A percentile compares a stretch with the other conserved stretches of the same genome.
Evolutionary conservation across 2,797 vertebrate species (phyloP).

Genomic region (Sebastiscus albofasciatus): DNA sequence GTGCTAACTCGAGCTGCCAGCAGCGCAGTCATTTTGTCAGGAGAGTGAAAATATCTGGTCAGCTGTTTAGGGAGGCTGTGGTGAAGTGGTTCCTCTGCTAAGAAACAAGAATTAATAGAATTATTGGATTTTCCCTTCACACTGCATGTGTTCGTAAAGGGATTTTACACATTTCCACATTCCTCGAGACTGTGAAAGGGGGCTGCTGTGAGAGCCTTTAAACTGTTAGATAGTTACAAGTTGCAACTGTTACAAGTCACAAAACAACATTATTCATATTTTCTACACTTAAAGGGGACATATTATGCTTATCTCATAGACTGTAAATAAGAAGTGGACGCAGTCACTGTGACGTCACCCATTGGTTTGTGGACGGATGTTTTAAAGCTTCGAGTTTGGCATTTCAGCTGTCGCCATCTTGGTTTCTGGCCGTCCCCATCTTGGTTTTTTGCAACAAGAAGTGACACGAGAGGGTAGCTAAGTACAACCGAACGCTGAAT

Average conservation of each 20-base stretch:
- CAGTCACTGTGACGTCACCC: too few species aligned
- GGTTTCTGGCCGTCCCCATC: too few species aligned
- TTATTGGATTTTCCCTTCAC: constrained; percentile 14
- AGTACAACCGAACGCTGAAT: too few species aligned
- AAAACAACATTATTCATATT: not conserved
- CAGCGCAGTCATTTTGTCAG: constrained; percentile 3
- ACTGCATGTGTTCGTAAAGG: constrained; percentile 16
- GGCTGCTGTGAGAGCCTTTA: not conserved
- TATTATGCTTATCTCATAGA: too few species aligned
- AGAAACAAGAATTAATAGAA: constrained; percentile 15
- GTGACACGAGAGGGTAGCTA: too few species aligned
- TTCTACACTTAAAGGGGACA: too few species aligned
- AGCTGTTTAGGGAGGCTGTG: not conserved
- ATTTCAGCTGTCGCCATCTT: fast-evolving
- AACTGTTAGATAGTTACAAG: not conserved
- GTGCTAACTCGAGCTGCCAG: constrained; percentile 2
- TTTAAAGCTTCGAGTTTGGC: too few species aligned
- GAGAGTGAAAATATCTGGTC: constrained; percentile 7
- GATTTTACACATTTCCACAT: not conserved
- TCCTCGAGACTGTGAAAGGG: not conserved
- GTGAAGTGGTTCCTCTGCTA: not conserved
- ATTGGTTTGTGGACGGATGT: too few species aligned
- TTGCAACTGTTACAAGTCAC: not conserved
- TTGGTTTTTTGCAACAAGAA: too few species aligned
- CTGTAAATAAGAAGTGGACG: too few species aligned